Conservation (phyloP, 1,140 invertebrate genomes). For the Microplitis mediator region DNA sequence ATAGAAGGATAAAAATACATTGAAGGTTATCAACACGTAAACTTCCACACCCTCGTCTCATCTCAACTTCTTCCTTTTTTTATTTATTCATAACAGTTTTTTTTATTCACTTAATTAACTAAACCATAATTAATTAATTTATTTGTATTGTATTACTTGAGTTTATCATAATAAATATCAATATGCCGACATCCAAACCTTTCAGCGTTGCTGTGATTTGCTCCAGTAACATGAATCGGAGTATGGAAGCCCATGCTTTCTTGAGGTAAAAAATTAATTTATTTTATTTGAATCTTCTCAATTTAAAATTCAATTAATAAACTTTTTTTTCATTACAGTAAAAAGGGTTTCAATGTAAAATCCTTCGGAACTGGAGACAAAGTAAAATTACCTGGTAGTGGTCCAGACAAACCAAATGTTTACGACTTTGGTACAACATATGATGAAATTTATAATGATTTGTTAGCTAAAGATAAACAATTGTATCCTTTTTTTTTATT, state of each 20-base stretch:
- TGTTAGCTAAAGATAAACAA: constrained; percentile 85
- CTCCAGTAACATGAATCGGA: constrained; percentile 99
- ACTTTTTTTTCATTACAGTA: constrained; percentile 65
- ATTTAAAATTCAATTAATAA: background rate
- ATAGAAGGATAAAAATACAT: too few species aligned
- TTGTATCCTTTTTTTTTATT: constrained; percentile 72
- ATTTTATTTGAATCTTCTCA: background rate
- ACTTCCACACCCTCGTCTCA: too few species aligned
- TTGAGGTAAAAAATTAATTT: constrained; percentile 65
- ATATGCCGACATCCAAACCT: constrained; percentile 59
- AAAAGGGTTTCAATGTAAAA: constrained; percentile 95
- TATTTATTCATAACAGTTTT: background rate
- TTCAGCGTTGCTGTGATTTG: constrained; percentile 94
- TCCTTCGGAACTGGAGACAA: constrained; percentile 98
- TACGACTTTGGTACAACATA: constrained; percentile 98
- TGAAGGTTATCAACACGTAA: too few species aligned
- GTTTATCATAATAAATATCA: background rate
- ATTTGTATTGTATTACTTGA: background rate
- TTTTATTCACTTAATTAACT: background rate
- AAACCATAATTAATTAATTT: background rate
- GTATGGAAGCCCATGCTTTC: constrained; percentile 99
- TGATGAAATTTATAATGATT: constrained; percentile 96
- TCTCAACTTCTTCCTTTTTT: too few species aligned
- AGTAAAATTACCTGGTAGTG: constrained; percentile 94
- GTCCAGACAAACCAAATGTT: constrained; percentile 94